phyloP scores from a whole-genome alignment of 2,113 vertebrate genomes.

The Papio anubis region DNA sequence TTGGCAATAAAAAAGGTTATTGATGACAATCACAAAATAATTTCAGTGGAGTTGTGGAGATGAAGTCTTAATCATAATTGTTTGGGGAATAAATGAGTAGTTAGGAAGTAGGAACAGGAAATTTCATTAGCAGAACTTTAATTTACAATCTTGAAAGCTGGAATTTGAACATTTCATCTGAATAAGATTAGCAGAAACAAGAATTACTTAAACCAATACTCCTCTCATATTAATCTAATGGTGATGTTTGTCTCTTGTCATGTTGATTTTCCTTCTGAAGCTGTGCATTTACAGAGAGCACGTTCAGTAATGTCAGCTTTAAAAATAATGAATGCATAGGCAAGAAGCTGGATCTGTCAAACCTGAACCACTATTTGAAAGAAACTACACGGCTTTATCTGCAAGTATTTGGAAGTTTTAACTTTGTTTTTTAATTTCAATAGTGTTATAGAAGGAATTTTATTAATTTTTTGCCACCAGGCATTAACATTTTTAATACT shows the following conservation, averaged over 20 bases:
- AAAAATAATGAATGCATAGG: neutral
- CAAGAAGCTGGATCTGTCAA: neutral
- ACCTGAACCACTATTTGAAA: neutral
- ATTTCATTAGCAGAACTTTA: neutral
- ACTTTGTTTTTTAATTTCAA: neutral
- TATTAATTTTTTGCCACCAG: neutral
- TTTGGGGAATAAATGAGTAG: neutral
- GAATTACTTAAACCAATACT: neutral
- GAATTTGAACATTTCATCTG: neutral
- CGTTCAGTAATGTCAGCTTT: neutral
- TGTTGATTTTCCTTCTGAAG: conserved; percentile 1
- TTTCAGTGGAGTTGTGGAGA: neutral
- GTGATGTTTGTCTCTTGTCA: neutral
- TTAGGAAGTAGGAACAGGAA: neutral
- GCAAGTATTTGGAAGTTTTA: neutral
- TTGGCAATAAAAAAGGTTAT: neutral
- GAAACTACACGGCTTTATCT: neutral
- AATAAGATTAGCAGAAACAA: neutral
- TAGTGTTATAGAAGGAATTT: neutral
- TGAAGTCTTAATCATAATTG: neutral
- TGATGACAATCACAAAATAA: neutral
- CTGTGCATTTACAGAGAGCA: neutral
- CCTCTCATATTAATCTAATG: neutral
- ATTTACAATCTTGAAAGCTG: neutral
- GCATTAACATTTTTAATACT: neutral